A percentile compares a stretch with the other conserved stretches of the same genome.
Conservation (phyloP, 2,888 invertebrate species). For the Eupithecia pulchellata region DNA sequence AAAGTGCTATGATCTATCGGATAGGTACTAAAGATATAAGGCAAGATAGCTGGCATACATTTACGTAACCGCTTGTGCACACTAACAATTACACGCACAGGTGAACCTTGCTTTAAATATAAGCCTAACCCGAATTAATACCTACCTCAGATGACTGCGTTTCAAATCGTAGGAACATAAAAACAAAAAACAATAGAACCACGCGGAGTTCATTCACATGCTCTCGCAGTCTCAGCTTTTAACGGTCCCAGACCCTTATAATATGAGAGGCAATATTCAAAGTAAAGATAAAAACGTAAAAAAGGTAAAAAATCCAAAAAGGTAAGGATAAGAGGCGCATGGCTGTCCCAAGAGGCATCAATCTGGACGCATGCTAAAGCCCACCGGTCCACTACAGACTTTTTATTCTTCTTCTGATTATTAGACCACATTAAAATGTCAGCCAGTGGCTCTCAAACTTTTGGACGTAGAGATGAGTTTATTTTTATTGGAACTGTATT, state of each 20-base stretch:
- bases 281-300: conserved; percentile 75
- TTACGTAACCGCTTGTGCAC: neutral
- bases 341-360: conserved; percentile 69
- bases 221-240: conserved; percentile 62
- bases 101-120: neutral
- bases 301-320: conserved; percentile 57
- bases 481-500: neutral
- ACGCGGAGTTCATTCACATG: conserved; percentile 73
- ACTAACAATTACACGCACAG: neutral
- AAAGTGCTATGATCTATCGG: neutral
- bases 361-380: conserved; percentile 80
- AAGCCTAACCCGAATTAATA: neutral
- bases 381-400: conserved; percentile 73
- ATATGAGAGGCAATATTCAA: conserved; percentile 77
- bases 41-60: neutral
- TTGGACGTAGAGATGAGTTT: conserved; percentile 18
- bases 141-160: conserved; percentile 12
- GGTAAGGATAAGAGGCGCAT: conserved; percentile 63
- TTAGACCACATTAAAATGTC: conserved; percentile 83
- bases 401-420: conserved; percentile 79
- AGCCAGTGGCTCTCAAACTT: conserved; percentile 66
- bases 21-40: neutral
- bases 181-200: conserved; percentile 53
- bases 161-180: conserved; percentile 21
- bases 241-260: conserved; percentile 74